Evolutionary conservation across 2,797 vertebrate genomes (phyloP).

Genomic region (Mormyrops attenuatus): DNA sequence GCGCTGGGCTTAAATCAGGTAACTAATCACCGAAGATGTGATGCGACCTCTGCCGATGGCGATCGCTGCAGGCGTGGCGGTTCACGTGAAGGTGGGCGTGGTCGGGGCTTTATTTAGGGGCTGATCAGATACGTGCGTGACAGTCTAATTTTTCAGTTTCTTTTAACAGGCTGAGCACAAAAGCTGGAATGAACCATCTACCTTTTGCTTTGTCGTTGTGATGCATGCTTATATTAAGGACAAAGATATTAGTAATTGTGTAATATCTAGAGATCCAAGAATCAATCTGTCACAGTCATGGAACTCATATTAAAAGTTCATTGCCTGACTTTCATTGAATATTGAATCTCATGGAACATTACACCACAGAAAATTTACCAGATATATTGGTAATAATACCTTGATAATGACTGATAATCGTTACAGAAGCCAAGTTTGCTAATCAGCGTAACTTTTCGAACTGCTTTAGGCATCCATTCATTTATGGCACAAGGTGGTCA

Average conservation of each 20-base stretch:
- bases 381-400: neutral
- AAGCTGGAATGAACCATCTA: neutral
- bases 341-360: neutral
- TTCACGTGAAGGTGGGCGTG: too few relatives aligned
- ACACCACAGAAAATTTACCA: neutral
- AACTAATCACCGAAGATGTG: too few relatives aligned
- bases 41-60: too few relatives aligned
- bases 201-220: neutral
- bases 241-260: neutral
- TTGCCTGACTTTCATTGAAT: neutral
- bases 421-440: neutral
- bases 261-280: neutral
- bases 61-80: too few relatives aligned
- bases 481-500: neutral
- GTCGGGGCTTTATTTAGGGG: too few relatives aligned
- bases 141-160: neutral
- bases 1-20: too few relatives aligned
- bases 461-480: neutral
- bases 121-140: neutral
- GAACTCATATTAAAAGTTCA: neutral
- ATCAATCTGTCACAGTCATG: neutral
- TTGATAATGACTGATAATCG: neutral
- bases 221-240: neutral
- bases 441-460: neutral
- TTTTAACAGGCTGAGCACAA: neutral